Conservation (phyloP, 1,140 invertebrate genomes). For the Aleiodes sp. region DNA sequence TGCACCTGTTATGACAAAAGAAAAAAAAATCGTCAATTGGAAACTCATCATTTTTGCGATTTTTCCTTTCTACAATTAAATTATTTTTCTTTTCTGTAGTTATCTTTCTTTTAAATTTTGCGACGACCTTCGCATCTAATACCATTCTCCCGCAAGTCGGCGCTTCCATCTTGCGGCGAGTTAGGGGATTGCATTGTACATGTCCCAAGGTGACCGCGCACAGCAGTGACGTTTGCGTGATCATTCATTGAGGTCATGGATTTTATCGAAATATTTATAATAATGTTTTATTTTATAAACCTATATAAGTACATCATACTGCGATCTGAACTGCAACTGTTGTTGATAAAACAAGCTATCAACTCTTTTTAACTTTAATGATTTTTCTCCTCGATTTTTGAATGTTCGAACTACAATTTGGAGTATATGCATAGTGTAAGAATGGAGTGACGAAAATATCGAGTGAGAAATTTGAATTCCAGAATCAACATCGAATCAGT, state of each 20-base stretch:
- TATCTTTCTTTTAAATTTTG: background rate
- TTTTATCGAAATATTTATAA: background rate
- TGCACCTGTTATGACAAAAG: conserved; percentile 50
- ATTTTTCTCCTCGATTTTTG: no score
- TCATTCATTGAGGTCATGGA: conserved; percentile 8
- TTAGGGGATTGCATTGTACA: conserved; percentile 23
- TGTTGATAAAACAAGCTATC: no score
- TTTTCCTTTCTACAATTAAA: no score
- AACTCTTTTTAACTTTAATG: no score
- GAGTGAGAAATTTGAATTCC: no score
- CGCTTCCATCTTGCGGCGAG: conserved; percentile 41
- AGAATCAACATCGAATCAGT: no score
- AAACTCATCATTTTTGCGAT: no score
- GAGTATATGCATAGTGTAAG: no score
- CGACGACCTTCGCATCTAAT: conserved; percentile 23
- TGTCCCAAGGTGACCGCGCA: conserved; percentile 32
- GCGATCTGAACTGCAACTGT: no score
- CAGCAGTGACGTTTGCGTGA: conserved; percentile 21
- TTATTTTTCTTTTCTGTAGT: no score
- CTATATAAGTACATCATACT: background rate
- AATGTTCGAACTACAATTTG: no score
- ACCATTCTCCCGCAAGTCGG: conserved; percentile 21
- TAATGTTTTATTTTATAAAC: background rate
- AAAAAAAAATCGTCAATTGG: conserved; percentile 2
- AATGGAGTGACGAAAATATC: no score